These are phyloP conservation scores for Lysiphlebus fabarum DNA, from an alignment of 1,140 invertebrate genomes.

Conservation along the genomic window DNA sequence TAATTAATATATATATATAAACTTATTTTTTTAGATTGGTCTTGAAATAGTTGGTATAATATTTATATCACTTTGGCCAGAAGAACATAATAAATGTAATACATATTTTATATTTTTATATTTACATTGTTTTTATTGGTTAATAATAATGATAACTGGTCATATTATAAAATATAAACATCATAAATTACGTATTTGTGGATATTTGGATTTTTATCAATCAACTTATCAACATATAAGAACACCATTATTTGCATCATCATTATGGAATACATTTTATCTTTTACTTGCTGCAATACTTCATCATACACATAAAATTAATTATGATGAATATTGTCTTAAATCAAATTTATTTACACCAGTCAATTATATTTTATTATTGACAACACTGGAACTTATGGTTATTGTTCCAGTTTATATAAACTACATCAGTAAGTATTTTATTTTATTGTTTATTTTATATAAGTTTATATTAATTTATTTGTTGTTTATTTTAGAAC, in stretches of 20 bases:
- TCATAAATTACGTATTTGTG: conserved; percentile 59
- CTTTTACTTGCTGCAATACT: conserved; percentile 60
- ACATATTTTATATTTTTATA: conserved; percentile 68
- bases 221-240: conserved; percentile 60
- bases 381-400: conserved; percentile 58
- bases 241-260: conserved; percentile 62
- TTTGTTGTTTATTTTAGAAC: too few species aligned
- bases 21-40: conserved; percentile 49
- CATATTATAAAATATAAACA: conserved; percentile 59
- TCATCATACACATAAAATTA: conserved; percentile 62
- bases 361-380: conserved; percentile 56
- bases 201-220: conserved; percentile 67
- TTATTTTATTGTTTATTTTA: conserved; percentile 7
- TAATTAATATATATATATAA: conserved; percentile 8
- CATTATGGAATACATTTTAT: conserved; percentile 62
- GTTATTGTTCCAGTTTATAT: conserved; percentile 58
- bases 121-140: conserved; percentile 62
- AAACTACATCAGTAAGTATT: conserved; percentile 61
- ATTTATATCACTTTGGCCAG: conserved; percentile 57
- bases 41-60: conserved; percentile 61
- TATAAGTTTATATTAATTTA: too few species aligned
- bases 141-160: conserved; percentile 61
- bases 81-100: conserved; percentile 59
- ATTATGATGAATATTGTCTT: conserved; percentile 61
- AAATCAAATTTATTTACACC: conserved; percentile 59